Evolutionary conservation across 2,113 vertebrate species (phyloP), one percentile per base, ranked within the genome.

Genomic region (Gopherus evgoodei): DNA sequence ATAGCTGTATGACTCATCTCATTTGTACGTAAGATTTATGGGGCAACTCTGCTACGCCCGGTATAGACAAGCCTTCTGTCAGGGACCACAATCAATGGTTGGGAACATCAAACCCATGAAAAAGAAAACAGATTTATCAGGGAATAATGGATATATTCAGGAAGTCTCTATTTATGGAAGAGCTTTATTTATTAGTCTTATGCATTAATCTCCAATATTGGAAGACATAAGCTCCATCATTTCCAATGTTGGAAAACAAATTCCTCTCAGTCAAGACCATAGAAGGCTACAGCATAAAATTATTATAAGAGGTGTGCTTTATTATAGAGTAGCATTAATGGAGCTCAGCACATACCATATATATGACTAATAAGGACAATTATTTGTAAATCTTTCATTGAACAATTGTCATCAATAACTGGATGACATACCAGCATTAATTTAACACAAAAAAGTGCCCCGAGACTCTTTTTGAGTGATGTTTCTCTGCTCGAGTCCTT

Each of bases 21-120:
- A 17, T 85, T 90, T 92, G 92, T 89, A 87, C 82, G 83, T n/a
- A 95, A 86, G 56, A 88, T 50, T 44, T 93, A 50, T 47, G 53
- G n/a, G 83, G 96, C 81, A 95, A 72, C 17, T 72, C 65, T 81
- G 91, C 93, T 96, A 44, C 49, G 91, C 49, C 6, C 38, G 44
- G 49, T 81, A 38, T 72, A 38, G 65, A 38, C 65, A 72, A 72
- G 16, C 35, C 65, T 72, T 62, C 5, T 50, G 8, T 65, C 10
- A 83, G 10, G 5, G 47, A 65, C 6, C 87, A 85, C 2, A 11
- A 85, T 54, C 8, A 56, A 1, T 19, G 47, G 81, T 86, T 59
- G 69, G 27, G 16, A 88, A 4, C 44, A 38, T 47, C 38, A 16
- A 50, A 52, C 87, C 81, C 10, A 50, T 50, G 25, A 2, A 87